A percentile compares a stretch with the other conserved stretches of the same genome.
Conservation (phyloP, 2,113 vertebrate genomes). For the Marcusenius ussheri region DNA sequence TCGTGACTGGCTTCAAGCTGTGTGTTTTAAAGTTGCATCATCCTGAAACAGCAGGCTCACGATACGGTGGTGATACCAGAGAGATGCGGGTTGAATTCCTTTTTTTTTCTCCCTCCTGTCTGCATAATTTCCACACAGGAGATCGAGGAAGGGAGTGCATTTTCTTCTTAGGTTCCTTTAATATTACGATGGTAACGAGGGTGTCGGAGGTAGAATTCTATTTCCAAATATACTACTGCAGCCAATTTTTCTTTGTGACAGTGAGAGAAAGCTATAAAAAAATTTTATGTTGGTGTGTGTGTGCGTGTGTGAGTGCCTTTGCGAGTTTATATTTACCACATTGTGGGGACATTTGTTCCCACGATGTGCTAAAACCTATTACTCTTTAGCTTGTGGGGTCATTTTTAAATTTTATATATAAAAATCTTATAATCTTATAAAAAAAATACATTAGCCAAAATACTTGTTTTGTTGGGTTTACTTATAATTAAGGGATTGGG, state of each 20-base stretch:
- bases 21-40: background rate
- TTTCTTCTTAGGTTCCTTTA: background rate
- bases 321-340: background rate
- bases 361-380: background rate
- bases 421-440: no score
- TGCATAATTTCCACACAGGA: background rate
- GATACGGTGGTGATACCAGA: background rate
- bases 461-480: background rate
- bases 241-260: background rate
- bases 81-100: background rate
- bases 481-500: background rate
- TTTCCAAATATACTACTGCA: background rate
- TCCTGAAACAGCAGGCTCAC: background rate
- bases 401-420: background rate
- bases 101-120: background rate
- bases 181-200: background rate
- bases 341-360: no score
- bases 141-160: background rate
- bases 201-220: background rate
- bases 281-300: background rate
- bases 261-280: background rate
- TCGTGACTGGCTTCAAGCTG: background rate
- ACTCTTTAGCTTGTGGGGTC: background rate
- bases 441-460: background rate
- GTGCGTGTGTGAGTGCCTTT: background rate